A percentile compares a stretch with the other conserved stretches of the same genome.
These are phyloP conservation scores for Rambutsinella grinnellia DNA, from an alignment of 2,888 invertebrate genomes.

Conservation along the genomic window DNA sequence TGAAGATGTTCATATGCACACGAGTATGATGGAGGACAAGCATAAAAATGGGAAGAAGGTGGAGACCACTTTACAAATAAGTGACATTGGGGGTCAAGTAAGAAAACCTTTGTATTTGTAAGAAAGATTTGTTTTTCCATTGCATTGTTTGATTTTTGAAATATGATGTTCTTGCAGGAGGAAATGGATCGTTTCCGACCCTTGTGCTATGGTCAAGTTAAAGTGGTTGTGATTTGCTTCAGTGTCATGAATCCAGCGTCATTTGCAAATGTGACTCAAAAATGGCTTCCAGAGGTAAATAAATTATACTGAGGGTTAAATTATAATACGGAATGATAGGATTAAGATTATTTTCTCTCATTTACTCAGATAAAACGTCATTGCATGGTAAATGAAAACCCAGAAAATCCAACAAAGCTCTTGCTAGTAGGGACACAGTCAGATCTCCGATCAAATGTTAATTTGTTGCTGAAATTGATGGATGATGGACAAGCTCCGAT, in stretches of 20 bases:
- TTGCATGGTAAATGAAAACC: no score
- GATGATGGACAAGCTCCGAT: constrained; percentile 53
- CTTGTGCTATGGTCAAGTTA: constrained; percentile 56
- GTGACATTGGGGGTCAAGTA: constrained; percentile 63
- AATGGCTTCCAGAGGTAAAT: constrained; percentile 63
- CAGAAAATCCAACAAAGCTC: constrained; percentile 52
- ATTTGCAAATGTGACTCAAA: constrained; percentile 60
- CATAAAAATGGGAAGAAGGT: constrained; percentile 8
- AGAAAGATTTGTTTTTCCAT: no score
- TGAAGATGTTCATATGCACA: constrained; percentile 27
- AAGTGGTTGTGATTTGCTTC: constrained; percentile 61
- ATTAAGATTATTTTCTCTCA: no score
- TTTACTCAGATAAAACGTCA: no score
- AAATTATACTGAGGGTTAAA: constrained; percentile 59
- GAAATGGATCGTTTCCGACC: constrained; percentile 61
- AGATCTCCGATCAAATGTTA: constrained; percentile 52
- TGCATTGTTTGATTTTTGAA: no score
- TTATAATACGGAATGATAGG: no score
- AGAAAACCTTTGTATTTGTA: background rate
- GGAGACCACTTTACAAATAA: constrained; percentile 49
- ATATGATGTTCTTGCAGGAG: no score
- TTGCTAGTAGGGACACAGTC: constrained; percentile 57
- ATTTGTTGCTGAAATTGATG: constrained; percentile 41
- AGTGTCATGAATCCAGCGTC: constrained; percentile 56
- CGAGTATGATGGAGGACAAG: background rate